Conservation (phyloP, 2,888 invertebrate genomes). For the Pedicia rivosa region DNA sequence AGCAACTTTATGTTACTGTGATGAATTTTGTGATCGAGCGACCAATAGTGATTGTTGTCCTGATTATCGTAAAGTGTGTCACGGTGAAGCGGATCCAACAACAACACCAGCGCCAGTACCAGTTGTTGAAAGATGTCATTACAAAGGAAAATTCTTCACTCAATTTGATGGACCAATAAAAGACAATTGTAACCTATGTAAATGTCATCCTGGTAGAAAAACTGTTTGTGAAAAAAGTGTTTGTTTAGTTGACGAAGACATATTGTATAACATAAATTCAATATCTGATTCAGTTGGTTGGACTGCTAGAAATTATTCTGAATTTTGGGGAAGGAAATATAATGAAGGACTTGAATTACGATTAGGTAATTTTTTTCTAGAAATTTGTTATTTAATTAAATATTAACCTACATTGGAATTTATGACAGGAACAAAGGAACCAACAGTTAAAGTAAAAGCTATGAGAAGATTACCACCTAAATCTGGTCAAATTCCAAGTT, state of each 20-base stretch:
- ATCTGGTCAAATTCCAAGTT: conserved; percentile 5
- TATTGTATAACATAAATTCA: conserved; percentile 50
- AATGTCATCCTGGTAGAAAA: conserved; percentile 31
- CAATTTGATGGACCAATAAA: conserved; percentile 33
- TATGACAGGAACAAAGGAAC: conserved; percentile 24
- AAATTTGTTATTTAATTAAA: background rate
- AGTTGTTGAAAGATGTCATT: conserved; percentile 28
- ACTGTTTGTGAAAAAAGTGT: conserved; percentile 47
- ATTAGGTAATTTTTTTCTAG: conserved; percentile 37
- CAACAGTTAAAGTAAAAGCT: conserved; percentile 25
- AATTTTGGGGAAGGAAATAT: conserved; percentile 71
- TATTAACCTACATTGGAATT: background rate
- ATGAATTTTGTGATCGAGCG: conserved; percentile 72
- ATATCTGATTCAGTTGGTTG: conserved; percentile 42
- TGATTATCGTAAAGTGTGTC: conserved; percentile 66
- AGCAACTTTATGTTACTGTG: conserved; percentile 88
- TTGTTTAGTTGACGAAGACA: conserved; percentile 58
- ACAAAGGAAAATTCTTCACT: conserved; percentile 36
- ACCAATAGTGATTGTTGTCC: conserved; percentile 78
- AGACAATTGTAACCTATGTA: conserved; percentile 59
- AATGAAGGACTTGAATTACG: conserved; percentile 61
- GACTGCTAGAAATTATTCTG: conserved; percentile 64
- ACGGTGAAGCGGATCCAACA: conserved; percentile 26
- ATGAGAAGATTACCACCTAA: conserved; percentile 20
- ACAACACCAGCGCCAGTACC: conserved; percentile 12